These are phyloP conservation scores for Indicator maculatus DNA, from an alignment of 2,113 vertebrate genomes.

Conservation along the genomic window DNA sequence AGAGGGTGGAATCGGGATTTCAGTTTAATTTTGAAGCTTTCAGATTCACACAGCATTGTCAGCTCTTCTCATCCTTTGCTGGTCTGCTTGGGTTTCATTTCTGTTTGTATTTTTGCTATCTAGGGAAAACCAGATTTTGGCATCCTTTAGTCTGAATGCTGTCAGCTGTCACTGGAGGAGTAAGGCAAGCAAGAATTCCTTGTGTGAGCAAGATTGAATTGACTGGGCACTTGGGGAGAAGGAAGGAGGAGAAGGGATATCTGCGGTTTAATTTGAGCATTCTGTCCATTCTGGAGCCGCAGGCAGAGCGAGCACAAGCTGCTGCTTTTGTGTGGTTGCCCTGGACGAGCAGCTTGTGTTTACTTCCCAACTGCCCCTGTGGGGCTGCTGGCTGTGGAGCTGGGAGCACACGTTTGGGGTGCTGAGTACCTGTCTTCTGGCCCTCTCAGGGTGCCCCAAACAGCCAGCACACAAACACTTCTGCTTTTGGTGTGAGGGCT, in stretches of 20 bases:
- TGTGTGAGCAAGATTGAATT: slow-evolving; percentile 9
- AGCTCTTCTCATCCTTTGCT: neutral
- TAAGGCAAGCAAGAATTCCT: neutral
- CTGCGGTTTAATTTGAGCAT: neutral
- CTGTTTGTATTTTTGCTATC: slow-evolving; percentile 6
- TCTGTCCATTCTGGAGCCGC: neutral
- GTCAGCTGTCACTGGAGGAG: neutral
- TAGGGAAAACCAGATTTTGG: neutral
- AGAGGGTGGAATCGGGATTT: neutral
- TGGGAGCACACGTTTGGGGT: neutral
- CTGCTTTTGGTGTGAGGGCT: neutral
- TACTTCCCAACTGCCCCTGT: neutral
- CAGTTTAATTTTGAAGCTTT: slow-evolving; percentile 24
- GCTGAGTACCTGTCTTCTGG: neutral
- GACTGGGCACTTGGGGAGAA: neutral
- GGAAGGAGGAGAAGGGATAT: neutral
- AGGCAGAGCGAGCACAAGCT: neutral
- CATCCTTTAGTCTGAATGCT: neutral
- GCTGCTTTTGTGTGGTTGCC: neutral
- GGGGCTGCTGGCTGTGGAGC: neutral
- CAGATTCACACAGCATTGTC: neutral
- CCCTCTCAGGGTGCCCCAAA: neutral
- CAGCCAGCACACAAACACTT: neutral
- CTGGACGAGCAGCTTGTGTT: slow-evolving; percentile 24
- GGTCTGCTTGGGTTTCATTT: slow-evolving; percentile 16